A percentile compares a stretch with the other conserved stretches of the same genome.
These are phyloP conservation scores for Lutraria lutraria DNA, from an alignment of 2,888 invertebrate species.

Conservation along the genomic window DNA sequence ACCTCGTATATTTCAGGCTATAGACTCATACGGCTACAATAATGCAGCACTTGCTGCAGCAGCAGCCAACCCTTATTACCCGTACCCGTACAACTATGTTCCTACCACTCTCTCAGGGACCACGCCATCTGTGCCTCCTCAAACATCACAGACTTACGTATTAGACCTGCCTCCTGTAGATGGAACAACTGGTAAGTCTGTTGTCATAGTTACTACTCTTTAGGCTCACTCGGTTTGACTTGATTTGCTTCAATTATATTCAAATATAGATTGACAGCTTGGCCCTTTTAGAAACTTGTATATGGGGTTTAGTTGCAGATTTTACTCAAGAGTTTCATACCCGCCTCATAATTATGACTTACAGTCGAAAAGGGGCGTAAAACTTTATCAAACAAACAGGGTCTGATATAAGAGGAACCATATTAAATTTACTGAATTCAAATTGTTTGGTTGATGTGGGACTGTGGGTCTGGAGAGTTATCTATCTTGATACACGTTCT, in stretches of 20 bases:
- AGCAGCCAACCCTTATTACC: slow-evolving; percentile 53
- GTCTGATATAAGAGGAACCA: neutral
- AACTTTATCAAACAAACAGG: too few species aligned
- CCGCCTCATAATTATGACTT: too few species aligned
- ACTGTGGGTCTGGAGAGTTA: neutral
- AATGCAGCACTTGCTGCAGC: slow-evolving; percentile 45
- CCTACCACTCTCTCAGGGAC: slow-evolving; percentile 67
- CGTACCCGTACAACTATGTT: slow-evolving; percentile 60
- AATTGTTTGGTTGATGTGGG: neutral
- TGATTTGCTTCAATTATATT: neutral
- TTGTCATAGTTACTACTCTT: neutral
- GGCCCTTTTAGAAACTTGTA: neutral
- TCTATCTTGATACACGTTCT: neutral
- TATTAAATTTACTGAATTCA: neutral
- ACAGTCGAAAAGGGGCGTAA: too few species aligned
- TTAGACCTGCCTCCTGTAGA: slow-evolving; percentile 63
- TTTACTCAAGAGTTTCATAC: too few species aligned
- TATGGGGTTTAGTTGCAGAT: too few species aligned
- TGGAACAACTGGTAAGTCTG: slow-evolving; percentile 54
- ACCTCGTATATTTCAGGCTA: slow-evolving; percentile 38
- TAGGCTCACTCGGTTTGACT: too few species aligned
- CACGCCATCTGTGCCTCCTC: slow-evolving; percentile 58
- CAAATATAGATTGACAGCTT: neutral
- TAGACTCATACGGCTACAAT: slow-evolving; percentile 52
- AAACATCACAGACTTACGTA: slow-evolving; percentile 61